Evolutionary conservation across 2,888 invertebrate species (phyloP), one percentile per base, ranked within the genome.

Genomic region (Galerucella pusilla): DNA sequence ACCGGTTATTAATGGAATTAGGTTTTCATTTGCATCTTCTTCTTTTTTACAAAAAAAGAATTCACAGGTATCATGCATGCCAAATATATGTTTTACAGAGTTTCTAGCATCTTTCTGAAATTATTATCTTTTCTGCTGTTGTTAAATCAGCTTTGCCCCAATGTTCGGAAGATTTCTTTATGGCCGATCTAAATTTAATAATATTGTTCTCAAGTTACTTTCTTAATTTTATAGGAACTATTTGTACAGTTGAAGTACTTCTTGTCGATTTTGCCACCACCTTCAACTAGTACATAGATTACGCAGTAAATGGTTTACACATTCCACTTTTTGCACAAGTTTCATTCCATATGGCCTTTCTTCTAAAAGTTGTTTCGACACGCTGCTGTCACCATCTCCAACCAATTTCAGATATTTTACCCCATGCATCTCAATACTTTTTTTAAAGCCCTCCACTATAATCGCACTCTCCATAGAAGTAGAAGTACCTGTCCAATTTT

Each of bases 311-410:
- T 74, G 73, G 16, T 78, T 85, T 3, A 67, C 71, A 73, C 86
- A 86, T 76, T 85, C 85, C 3, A 85, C 75, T 82, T 85, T 74
- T 45, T 74, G 52, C 6, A 70, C 69, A 59, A 74, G 65, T 16
- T 20, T 59, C 16, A 75, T 75, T 0, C 79, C 77, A 76, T 86
- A 85, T 3, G 81, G 78, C 28, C 79, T 75, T 16, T 64, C 65
- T 72, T 82, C 78, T 25, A 75, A 14, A 7, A 85, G 79, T 79
- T 79, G 79, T 57, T 79, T 76, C 61, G 81, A 84, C 3, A 85
- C 85, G 20, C 82, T 84, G 12, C 83, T 82, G 74, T 86, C 86
- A 14, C 86, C 85, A 77, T 85, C 85, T 16, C 84, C 85, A n/a
- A 86, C 80, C 46, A 85, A 73, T 74, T 79, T 75, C 3, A 64